A percentile compares a stretch with the other conserved stretches of the same genome.
phyloP scores from a whole-genome alignment of 2,888 invertebrate species.

The Papilio elwesi region DNA sequence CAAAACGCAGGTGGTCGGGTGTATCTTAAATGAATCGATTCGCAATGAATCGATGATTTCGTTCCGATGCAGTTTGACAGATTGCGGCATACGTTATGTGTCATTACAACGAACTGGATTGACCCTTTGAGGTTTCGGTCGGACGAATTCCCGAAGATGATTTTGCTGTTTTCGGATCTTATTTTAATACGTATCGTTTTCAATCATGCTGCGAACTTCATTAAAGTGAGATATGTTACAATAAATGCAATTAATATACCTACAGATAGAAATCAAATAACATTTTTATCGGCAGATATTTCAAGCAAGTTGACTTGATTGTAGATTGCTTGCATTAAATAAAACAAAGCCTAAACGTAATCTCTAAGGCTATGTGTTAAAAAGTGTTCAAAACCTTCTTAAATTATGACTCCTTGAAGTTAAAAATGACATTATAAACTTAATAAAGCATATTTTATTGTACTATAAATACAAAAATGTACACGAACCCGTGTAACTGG shows the following conservation, averaged over 20 bases:
- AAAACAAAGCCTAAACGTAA: no score
- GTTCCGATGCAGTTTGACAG: slow-evolving; percentile 49
- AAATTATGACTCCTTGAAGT: no score
- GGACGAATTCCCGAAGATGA: slow-evolving; percentile 40
- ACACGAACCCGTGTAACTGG: no score
- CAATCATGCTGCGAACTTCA: slow-evolving; percentile 42
- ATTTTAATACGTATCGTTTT: slow-evolving; percentile 47
- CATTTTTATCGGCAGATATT: not conserved
- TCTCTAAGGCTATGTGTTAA: no score
- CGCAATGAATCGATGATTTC: slow-evolving; percentile 61
- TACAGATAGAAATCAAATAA: not conserved
- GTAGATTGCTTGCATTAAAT: no score
- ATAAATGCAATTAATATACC: slow-evolving; percentile 4
- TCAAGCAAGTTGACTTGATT: not conserved
- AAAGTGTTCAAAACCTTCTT: no score
- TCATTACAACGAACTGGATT: slow-evolving; percentile 49
- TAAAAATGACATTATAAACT: no score
- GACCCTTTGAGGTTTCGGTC: slow-evolving; percentile 43
- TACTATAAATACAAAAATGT: no score
- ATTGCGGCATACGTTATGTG: slow-evolving; percentile 50
- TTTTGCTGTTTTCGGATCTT: slow-evolving; percentile 41
- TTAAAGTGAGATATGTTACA: slow-evolving; percentile 18
- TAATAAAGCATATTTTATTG: no score
- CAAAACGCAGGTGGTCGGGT: slow-evolving; percentile 71
- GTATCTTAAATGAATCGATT: slow-evolving; percentile 45